Evolutionary conservation across 2,888 invertebrate genomes (phyloP), one percentile per base, ranked within the genome.

Genomic region (Oscheius myriophilus): DNA sequence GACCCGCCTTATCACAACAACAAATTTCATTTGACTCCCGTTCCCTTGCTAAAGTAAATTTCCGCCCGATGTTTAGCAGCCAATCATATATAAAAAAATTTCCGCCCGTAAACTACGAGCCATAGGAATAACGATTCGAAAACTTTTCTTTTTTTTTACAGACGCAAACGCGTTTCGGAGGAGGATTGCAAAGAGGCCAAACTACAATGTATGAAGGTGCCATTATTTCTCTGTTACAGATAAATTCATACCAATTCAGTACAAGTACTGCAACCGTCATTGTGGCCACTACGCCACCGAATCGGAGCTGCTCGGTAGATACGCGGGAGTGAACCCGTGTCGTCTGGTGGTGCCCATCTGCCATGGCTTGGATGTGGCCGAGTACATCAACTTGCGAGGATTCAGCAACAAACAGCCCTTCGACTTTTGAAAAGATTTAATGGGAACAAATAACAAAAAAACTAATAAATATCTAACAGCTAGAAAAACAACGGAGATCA

Each of bases 401-500:
- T 61, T 42, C n/a, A 21, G 16, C 9, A 18, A 43, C 57, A 57
- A 57, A 7, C 39, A 57, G n/a, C 53, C 53, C 1, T 53, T 53
- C 49, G 49, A 57, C 39, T 42, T 33, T 7, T 26, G n/a, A 33
- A 6, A 65, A 65, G 52, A 52, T 12, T 25, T 33, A 33, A 33
- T 33, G 33, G 33, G 21, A 25, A 26, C 2, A 16, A 3, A 53
- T 4, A 55, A 55, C 26, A 39, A 55, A 2, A 25, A 2, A 26
- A 18, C 26, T 18, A 25, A 12, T 25, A 18, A 33, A 18, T 33
- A 25, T 33, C 33, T 33, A 33, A 33, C 33, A 9, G 9, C 33
- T 33, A 33, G n/a, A 61, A 61, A 14, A 11, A 61, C n/a, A 11
- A 49, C 42, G 14, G 16, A 25, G 16, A 49, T 73, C 67, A 84